A percentile compares a stretch with the other conserved stretches of the same genome.
phyloP scores from a whole-genome alignment of 2,797 vertebrate genomes.

The Phalanger gymnotis region DNA sequence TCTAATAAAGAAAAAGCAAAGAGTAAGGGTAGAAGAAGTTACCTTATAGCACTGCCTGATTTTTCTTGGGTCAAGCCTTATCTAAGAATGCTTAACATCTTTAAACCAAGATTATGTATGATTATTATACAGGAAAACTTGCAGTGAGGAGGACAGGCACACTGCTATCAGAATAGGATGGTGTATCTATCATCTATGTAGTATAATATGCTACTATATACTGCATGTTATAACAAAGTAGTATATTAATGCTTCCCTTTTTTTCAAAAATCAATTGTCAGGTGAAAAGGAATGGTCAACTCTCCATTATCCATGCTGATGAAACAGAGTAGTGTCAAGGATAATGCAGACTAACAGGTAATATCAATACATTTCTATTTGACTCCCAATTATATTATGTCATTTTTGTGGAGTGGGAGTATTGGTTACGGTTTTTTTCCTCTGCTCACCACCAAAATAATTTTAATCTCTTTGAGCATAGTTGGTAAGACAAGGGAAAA shows the following conservation, averaged over 20 bases:
- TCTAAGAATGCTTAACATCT: not conserved
- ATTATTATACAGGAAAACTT: not conserved
- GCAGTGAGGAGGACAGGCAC: not conserved
- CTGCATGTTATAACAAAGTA: not conserved
- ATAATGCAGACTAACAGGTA: not conserved
- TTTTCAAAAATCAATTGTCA: not conserved
- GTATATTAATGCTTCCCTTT: not conserved
- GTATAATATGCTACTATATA: no score
- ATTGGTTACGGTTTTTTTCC: not conserved
- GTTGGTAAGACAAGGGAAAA: not conserved
- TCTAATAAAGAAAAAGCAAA: not conserved
- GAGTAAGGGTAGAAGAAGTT: not conserved
- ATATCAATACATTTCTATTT: not conserved
- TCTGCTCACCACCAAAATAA: not conserved
- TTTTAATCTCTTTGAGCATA: not conserved
- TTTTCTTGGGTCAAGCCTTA: not conserved
- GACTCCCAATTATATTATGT: not conserved
- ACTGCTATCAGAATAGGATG: not conserved
- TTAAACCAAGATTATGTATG: not conserved
- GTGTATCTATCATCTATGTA: not conserved
- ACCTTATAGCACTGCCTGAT: not conserved
- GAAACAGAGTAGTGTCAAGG: not conserved
- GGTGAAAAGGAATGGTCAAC: not conserved
- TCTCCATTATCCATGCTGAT: conserved; percentile 1
- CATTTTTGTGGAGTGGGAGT: not conserved